These are phyloP conservation scores for Apaloderma vittatum DNA, from an alignment of 2,113 vertebrate species.

Conservation along the genomic window DNA sequence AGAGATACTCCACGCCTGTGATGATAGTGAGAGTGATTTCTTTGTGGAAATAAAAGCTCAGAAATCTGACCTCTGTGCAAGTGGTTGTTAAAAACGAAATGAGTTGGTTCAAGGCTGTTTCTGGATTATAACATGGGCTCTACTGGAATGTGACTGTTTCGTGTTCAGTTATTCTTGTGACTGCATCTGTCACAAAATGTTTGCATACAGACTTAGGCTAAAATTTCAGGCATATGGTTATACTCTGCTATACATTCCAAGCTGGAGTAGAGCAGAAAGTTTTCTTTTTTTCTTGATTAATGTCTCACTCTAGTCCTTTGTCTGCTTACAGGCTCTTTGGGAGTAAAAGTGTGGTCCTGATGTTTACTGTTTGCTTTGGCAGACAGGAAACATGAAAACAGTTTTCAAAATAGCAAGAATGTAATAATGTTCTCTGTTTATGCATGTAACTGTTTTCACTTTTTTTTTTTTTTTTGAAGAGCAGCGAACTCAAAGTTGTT, in stretches of 20 bases:
- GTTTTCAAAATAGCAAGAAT: background rate
- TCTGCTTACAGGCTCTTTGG: background rate
- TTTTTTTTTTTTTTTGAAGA: background rate
- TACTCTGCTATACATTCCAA: background rate
- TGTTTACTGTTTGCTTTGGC: background rate
- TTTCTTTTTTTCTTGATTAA: background rate
- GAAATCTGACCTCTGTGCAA: background rate
- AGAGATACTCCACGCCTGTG: background rate
- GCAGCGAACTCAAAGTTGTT: background rate
- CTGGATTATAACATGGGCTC: background rate
- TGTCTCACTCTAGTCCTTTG: background rate
- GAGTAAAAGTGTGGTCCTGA: background rate
- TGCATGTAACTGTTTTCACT: background rate
- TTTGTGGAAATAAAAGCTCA: background rate
- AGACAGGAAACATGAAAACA: background rate
- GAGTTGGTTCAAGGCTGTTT: background rate
- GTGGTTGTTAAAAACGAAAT: background rate
- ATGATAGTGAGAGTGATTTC: background rate
- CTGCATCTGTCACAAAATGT: background rate
- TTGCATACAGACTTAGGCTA: rapidly evolving
- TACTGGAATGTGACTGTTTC: background rate
- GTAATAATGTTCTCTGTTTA: background rate
- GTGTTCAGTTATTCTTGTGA: background rate
- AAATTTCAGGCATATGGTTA: background rate
- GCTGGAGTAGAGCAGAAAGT: background rate